These are phyloP conservation scores for Catocala nupta DNA, from an alignment of 2,888 invertebrate species.

Conservation along the genomic window DNA sequence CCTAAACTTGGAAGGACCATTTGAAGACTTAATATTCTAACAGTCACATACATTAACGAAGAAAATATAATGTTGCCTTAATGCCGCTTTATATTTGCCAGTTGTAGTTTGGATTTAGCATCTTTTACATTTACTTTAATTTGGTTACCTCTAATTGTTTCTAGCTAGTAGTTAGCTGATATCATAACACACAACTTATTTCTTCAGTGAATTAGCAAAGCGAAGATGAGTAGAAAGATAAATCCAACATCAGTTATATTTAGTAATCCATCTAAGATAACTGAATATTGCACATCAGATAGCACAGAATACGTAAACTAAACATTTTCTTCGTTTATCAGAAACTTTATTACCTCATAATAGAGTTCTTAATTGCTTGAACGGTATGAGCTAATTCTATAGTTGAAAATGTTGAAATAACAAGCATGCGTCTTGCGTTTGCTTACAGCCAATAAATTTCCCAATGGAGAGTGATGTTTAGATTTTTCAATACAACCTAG, in stretches of 20 bases:
- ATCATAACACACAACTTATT: too few species aligned
- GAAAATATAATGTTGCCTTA: too few species aligned
- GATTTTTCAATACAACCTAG: slow-evolving; percentile 4
- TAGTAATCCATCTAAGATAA: slow-evolving; percentile 5
- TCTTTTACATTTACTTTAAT: too few species aligned
- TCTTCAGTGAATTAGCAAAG: not conserved
- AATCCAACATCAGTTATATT: not conserved
- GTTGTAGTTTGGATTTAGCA: too few species aligned
- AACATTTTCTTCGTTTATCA: not conserved
- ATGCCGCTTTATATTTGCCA: too few species aligned
- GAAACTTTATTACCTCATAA: not conserved
- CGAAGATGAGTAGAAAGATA: not conserved
- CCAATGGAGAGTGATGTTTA: slow-evolving; percentile 2
- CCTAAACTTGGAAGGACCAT: too few species aligned
- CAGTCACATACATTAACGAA: too few species aligned
- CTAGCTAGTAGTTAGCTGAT: too few species aligned
- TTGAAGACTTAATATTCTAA: too few species aligned
- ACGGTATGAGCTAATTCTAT: not conserved
- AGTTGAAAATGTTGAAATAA: slow-evolving; percentile 8
- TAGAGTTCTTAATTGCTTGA: not conserved
- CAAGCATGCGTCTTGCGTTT: slow-evolving; percentile 8
- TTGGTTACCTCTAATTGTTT: too few species aligned
- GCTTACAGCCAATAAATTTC: slow-evolving; percentile 11
- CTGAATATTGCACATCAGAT: slow-evolving; percentile 13
- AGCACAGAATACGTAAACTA: slow-evolving; percentile 6